Conservation (phyloP, 2,797 vertebrate species). For the Peromyscus melanophrys region DNA sequence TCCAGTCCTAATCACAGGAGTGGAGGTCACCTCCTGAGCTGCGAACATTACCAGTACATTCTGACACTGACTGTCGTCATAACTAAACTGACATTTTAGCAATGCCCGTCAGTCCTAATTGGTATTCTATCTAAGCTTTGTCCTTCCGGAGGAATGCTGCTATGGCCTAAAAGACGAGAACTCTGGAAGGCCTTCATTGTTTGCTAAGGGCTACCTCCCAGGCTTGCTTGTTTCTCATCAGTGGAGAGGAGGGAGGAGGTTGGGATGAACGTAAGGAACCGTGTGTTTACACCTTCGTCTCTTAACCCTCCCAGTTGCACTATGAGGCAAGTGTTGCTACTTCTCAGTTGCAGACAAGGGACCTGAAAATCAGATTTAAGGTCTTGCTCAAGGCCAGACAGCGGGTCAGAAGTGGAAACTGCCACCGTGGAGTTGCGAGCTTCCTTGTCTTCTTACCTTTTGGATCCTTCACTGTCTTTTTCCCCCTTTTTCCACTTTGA, state of each 20-base stretch:
- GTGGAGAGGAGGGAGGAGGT: background rate
- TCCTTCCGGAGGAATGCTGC: background rate
- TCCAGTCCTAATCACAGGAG: background rate
- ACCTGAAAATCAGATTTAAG: background rate
- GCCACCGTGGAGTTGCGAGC: background rate
- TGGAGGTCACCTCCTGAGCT: background rate
- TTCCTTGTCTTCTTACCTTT: conserved; percentile 74
- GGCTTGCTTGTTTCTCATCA: background rate
- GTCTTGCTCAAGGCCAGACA: background rate
- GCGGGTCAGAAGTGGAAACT: background rate
- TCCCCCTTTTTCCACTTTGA: conserved; percentile 73
- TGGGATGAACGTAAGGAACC: background rate
- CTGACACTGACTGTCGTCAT: background rate
- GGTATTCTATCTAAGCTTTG: background rate
- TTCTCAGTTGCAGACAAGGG: conserved; percentile 25
- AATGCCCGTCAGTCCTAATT: background rate
- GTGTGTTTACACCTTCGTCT: background rate
- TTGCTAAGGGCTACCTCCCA: background rate
- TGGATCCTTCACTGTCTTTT: conserved; percentile 16
- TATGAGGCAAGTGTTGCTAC: background rate
- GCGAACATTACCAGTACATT: background rate
- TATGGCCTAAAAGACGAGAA: background rate
- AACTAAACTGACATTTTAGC: conserved; percentile 13
- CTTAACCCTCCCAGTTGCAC: background rate
- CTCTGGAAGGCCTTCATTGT: background rate